Conservation (phyloP, 2,888 invertebrate genomes). For the Patella caerulea region DNA sequence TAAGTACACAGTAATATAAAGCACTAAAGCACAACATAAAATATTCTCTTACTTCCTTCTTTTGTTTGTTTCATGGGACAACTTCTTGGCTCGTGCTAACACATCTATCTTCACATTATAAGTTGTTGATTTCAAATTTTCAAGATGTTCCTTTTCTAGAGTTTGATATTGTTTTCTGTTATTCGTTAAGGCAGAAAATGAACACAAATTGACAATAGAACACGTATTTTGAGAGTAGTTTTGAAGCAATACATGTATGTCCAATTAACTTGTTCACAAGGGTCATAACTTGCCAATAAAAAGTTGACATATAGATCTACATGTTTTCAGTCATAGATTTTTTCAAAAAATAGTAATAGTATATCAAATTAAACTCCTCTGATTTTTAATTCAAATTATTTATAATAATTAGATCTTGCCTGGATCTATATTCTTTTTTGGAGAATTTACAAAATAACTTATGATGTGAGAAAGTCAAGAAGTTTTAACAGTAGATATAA, state of each 20-base stretch:
- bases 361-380: too few relatives aligned
- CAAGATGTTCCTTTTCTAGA: slow-evolving; percentile 48
- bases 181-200: slow-evolving; percentile 36
- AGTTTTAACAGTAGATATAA: too few relatives aligned
- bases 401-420: too few relatives aligned
- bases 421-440: too few relatives aligned
- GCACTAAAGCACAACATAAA: neutral
- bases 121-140: slow-evolving; percentile 47
- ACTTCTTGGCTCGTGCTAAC: slow-evolving; percentile 50
- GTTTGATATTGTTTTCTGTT: slow-evolving; percentile 47
- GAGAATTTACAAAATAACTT: too few relatives aligned
- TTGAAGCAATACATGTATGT: slow-evolving; percentile 13
- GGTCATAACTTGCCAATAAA: neutral
- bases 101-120: slow-evolving; percentile 49
- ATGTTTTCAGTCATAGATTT: too few relatives aligned
- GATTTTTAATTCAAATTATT: too few relatives aligned
- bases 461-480: too few relatives aligned
- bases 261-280: neutral
- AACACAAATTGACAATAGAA: neutral
- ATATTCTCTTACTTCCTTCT: slow-evolving; percentile 56
- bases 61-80: slow-evolving; percentile 63
- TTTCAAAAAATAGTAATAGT: too few relatives aligned
- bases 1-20: too few relatives aligned
- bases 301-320: too few relatives aligned
- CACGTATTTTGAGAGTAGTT: slow-evolving; percentile 17